These are phyloP conservation scores for Beroe forskalii DNA, from an alignment of 37 sponge, comb jelly and placozoan genomes.

Conservation along the genomic window DNA sequence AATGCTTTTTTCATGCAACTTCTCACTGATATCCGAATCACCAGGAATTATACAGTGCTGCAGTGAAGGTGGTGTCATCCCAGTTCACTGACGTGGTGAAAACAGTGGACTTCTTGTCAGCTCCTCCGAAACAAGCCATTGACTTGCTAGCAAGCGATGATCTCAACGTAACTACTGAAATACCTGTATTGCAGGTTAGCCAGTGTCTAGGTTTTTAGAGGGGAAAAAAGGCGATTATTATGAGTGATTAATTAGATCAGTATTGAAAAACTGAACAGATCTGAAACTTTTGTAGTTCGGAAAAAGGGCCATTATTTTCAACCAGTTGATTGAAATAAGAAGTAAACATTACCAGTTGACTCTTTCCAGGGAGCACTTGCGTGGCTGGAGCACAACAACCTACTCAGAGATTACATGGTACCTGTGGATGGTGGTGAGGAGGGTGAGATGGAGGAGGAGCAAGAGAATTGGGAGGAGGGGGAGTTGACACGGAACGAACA, in stretches of 20 bases:
- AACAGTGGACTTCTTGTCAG: slow-evolving; percentile 32
- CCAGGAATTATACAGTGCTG: slow-evolving; percentile 45
- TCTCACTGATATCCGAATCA: too few relatives aligned
- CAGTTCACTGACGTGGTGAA: slow-evolving; percentile 60
- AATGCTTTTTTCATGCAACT: too few relatives aligned
- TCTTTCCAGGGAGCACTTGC: slow-evolving; percentile 31
- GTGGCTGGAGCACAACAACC: slow-evolving; percentile 49
- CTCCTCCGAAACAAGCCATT: slow-evolving; percentile 47
- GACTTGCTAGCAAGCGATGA: slow-evolving; percentile 55
- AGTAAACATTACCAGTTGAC: too few relatives aligned
- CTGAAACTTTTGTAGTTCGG: too few relatives aligned
- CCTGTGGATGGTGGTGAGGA: not conserved
- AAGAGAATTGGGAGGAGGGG: not conserved
- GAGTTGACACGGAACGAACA: not conserved
- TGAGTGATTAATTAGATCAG: too few relatives aligned
- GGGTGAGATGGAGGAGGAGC: not conserved
- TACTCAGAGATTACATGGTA: slow-evolving; percentile 5
- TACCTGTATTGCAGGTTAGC: slow-evolving; percentile 18
- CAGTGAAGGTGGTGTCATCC: slow-evolving; percentile 16
- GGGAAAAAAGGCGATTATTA: too few relatives aligned
- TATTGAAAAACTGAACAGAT: too few relatives aligned
- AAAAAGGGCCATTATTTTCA: too few relatives aligned
- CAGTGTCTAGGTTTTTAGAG: too few relatives aligned
- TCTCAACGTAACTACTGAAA: slow-evolving; percentile 42
- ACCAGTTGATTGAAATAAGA: too few relatives aligned